phyloP scores from a whole-genome alignment of 2,113 vertebrate genomes.

The Sinocyclocheilus anophthalmus region DNA sequence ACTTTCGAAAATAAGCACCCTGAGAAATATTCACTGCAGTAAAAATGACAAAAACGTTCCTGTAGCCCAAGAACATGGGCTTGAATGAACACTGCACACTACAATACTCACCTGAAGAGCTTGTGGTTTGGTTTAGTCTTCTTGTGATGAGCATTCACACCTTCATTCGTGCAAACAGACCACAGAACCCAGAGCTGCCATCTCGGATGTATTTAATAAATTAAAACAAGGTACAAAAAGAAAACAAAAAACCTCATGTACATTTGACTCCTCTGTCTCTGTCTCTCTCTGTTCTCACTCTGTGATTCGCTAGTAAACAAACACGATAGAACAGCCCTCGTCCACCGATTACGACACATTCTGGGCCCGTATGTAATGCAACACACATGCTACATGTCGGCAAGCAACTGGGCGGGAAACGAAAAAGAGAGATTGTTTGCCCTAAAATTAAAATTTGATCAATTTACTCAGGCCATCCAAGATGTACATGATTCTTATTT shows the following conservation, averaged over 20 bases:
- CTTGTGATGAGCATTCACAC: not conserved
- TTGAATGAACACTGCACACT: not conserved
- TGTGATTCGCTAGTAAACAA: conserved; percentile 60
- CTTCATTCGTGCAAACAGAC: conserved; percentile 25
- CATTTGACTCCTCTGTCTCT: conserved; percentile 62
- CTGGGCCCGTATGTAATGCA: conserved; percentile 55
- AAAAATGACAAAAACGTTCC: not conserved
- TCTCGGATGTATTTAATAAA: conserved; percentile 86
- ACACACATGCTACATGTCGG: conserved; percentile 81
- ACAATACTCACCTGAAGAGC: not conserved
- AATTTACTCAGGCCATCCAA: not conserved
- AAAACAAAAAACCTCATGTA: conserved; percentile 66
- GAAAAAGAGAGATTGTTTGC: conserved; percentile 57
- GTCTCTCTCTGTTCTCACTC: conserved; percentile 46
- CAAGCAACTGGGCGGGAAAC: conserved; percentile 73
- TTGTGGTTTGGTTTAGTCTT: not conserved
- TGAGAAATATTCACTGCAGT: not conserved
- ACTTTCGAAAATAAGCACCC: not conserved
- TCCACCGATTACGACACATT: conserved; percentile 32
- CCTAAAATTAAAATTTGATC: not conserved
- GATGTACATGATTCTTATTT: not conserved
- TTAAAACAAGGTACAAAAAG: conserved; percentile 84
- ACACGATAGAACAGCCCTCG: conserved; percentile 34
- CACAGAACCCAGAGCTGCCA: conserved; percentile 57
- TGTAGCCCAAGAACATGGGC: not conserved